These are phyloP conservation scores for Eupsittula cactorum DNA, from an alignment of 2,113 vertebrate species.

Conservation along the genomic window DNA sequence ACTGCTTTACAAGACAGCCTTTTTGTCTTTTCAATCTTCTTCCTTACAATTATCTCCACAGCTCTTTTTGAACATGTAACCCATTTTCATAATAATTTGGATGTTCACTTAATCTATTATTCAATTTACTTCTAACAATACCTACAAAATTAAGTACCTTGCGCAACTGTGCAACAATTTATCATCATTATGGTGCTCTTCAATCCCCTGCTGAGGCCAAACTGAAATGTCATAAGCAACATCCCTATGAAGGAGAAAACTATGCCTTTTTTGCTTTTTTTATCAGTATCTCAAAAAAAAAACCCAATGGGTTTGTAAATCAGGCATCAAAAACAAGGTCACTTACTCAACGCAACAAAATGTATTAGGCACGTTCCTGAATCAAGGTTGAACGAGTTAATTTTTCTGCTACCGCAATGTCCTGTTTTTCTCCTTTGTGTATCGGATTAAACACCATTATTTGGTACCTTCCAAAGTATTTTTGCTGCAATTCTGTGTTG, in stretches of 20 bases:
- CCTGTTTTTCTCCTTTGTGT: neutral
- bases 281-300: neutral
- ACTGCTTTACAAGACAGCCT: neutral
- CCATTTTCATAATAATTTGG: constrained; percentile 11
- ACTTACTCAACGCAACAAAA: neutral
- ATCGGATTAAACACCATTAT: neutral
- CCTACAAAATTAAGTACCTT: constrained; percentile 19
- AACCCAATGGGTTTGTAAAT: neutral
- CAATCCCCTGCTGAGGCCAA: neutral
- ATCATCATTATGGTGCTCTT: constrained; percentile 6
- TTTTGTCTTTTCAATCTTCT: neutral
- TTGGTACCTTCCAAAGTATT: neutral
- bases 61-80: neutral
- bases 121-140: constrained; percentile 35
- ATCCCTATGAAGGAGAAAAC: neutral
- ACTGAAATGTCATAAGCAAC: neutral
- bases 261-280: neutral
- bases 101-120: constrained; percentile 32
- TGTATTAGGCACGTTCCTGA: neutral
- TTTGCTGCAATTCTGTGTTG: neutral
- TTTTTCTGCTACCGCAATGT: neutral
- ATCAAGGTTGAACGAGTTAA: neutral
- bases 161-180: neutral
- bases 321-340: neutral
- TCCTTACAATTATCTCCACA: neutral